Evolutionary conservation across 2,797 vertebrate genomes (phyloP), one percentile per base, ranked within the genome.

Genomic region (Pipistrellus nathusii): DNA sequence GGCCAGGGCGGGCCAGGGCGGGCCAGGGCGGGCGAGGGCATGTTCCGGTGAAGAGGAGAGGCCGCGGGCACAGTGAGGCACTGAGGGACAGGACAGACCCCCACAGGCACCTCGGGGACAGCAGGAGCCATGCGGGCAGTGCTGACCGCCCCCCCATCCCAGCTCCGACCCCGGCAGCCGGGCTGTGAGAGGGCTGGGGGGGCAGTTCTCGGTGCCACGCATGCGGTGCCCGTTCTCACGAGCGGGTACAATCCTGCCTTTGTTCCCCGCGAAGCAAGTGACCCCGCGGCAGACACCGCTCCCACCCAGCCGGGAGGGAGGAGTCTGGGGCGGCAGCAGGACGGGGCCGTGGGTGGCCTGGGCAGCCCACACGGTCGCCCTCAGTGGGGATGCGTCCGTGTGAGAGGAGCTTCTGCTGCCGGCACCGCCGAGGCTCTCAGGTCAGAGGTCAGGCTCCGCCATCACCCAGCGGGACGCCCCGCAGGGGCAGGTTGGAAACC

Each of bases 361-460:
- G 59, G 32, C 62, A 0, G 72, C 44, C 30, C 38, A 32, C 3
- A 3, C 48, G 14, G 1, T 18, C 23, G 5, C 77, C 68, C 57
- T 27, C 3, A 0, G 59, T 0, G 3, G 38, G 71, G 46, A 8
- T 3, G 1, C 1, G 0, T 8, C 13, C 3, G 0, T 1, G 1
- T 6, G 38, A 1, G 32, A n/a, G 66, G 9, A 11, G 27, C 6
- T 76, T 25, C 30, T 1, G 1, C 11, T 15, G 78, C 2, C 0
- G 57, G 25, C 12, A 0, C 10, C 3, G 0, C 18, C 0, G 10
- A 13, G 32, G 38, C 38, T 35, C 44, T 13, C 11, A 1, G 48
- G 3, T 8, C 30, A 30, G 1, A 15, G 78, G 32, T 32, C 0
- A 0, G 71, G 46, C 85, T 35, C 10, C 20, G 6, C 64, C 46